Evolutionary conservation across 2,113 vertebrate species (phyloP).

Genomic region (Clarias macrocephalus): DNA sequence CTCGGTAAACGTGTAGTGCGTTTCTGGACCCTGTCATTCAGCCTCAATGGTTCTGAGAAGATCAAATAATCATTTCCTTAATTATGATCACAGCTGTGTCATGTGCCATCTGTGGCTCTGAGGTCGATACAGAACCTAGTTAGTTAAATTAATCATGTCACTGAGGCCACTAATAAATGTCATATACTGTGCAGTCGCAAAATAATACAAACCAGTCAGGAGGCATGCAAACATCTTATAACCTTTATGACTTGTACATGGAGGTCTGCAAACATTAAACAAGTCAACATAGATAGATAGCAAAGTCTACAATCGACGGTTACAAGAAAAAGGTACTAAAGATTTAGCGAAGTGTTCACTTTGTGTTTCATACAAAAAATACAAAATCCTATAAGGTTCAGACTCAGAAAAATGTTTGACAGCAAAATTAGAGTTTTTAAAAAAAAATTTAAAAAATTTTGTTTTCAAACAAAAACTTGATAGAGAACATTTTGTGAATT

Average conservation of each 20-base stretch:
- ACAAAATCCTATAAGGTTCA: background rate
- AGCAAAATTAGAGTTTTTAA: no score
- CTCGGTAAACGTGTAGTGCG: background rate
- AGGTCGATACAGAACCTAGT: background rate
- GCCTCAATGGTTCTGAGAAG: constrained; percentile 6
- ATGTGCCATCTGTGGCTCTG: constrained; percentile 3
- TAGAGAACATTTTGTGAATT: no score
- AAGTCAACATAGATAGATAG: background rate
- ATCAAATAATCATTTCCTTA: constrained; percentile 27
- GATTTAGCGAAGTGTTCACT: background rate
- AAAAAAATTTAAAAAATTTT: no score
- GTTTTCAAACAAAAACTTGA: no score
- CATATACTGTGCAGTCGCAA: background rate
- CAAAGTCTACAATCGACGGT: background rate
- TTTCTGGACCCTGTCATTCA: constrained; percentile 10
- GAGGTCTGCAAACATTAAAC: background rate
- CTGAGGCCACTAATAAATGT: constrained; percentile 5
- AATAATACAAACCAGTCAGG: background rate
- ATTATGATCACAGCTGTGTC: constrained; percentile 14
- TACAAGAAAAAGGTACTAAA: background rate
- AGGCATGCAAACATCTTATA: background rate
- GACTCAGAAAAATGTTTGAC: no score
- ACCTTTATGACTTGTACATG: background rate
- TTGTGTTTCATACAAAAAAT: background rate
- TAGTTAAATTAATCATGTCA: constrained; percentile 21